A percentile compares a stretch with the other conserved stretches of the same genome.
Conservation (phyloP, 2,797 vertebrate species). For the Mormyrus hasselquistii region DNA sequence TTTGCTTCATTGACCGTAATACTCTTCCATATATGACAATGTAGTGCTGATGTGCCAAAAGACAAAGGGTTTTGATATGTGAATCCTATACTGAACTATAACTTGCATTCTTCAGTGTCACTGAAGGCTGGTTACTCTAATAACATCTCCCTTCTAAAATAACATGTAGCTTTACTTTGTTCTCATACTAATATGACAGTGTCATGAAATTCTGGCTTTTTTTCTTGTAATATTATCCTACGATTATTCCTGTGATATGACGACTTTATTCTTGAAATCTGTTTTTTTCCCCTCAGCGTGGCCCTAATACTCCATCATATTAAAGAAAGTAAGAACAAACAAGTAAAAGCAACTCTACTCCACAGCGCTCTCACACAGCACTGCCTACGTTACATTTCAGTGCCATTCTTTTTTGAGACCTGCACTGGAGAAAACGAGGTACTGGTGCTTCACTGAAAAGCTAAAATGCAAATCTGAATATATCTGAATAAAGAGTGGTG, state of each 20-base stretch:
- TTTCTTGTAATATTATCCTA: neutral
- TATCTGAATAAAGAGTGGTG: neutral
- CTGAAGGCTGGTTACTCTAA: neutral
- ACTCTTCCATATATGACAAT: neutral
- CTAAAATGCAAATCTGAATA: neutral
- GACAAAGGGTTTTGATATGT: neutral
- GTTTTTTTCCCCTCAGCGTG: neutral
- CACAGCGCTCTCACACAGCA: no score
- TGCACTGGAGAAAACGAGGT: neutral
- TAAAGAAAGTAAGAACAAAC: neutral
- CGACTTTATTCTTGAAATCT: neutral
- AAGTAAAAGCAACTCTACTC: neutral
- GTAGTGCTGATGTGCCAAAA: neutral
- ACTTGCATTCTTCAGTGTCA: neutral
- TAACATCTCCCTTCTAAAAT: neutral
- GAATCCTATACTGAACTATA: neutral
- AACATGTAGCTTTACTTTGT: neutral
- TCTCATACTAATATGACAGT: neutral
- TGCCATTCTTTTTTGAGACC: neutral
- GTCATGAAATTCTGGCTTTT: neutral
- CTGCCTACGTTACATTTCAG: neutral
- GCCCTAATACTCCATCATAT: neutral
- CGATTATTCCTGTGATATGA: neutral
- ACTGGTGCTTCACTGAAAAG: neutral
- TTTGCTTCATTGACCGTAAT: neutral